Percentiles rank a stretch among this genome's conserved stretches.
phyloP scores from a whole-genome alignment of 2,888 invertebrate genomes.

The Sipha maydis region DNA sequence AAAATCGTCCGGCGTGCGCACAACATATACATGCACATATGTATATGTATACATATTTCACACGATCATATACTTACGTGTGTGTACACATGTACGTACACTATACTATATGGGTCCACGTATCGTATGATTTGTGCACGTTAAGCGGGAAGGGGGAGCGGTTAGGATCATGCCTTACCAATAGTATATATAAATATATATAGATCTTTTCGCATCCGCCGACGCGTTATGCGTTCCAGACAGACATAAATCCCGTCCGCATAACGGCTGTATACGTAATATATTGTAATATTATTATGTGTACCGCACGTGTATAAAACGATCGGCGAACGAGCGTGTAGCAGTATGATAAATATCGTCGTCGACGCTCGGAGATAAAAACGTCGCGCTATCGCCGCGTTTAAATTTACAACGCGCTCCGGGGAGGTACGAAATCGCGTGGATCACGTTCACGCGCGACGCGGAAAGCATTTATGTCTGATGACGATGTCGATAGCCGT shows the following conservation, averaged over 20 bases:
- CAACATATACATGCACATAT: too few species aligned
- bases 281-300: not conserved
- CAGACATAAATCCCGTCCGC: not conserved
- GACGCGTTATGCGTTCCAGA: constrained; percentile 5
- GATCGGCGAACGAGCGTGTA: not conserved
- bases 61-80: not conserved
- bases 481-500: not conserved
- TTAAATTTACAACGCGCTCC: not conserved
- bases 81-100: not conserved
- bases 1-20: not conserved
- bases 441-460: not conserved
- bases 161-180: not conserved
- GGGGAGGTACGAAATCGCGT: too few species aligned
- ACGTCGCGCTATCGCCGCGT: not conserved
- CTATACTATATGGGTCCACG: not conserved
- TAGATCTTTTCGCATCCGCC: not conserved
- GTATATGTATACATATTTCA: not conserved
- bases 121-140: not conserved
- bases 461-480: not conserved
- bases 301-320: not conserved
- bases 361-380: not conserved
- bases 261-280: not conserved
- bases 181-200: too few species aligned
- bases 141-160: not conserved
- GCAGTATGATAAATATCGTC: not conserved